Evolutionary conservation across 2,113 vertebrate genomes (phyloP), one percentile per base, ranked within the genome.

Genomic region (Verasper variegatus): DNA sequence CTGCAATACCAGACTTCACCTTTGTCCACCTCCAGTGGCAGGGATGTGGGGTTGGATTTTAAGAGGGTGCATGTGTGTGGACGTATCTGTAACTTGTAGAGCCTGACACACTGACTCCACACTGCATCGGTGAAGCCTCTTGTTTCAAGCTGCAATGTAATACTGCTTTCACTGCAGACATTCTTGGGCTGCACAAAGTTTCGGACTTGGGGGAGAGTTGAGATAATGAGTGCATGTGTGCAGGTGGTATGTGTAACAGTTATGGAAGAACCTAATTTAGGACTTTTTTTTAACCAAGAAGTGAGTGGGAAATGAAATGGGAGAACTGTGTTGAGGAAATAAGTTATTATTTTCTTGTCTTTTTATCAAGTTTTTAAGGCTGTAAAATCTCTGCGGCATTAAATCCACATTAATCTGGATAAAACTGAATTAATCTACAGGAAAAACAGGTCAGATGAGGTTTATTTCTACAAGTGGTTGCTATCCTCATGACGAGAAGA

Each of bases 121-220:
- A 49, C 4, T 17, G 45, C 45, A 49, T 49, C 79, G 75, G 63
- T 23, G 8, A 57, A 78, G 73, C 71, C 56, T 89, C 80, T 73
- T 84, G 78, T 88, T 84, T 88, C 86, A 87, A 18, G 45, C 13
- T 49, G 45, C 45, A 49, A 15, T 49, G 45, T 49, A 49, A 49
- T 49, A 49, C 45, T 49, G 45, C 45, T 49, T 49, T 49, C 45
- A 17, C 45, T 49, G 13, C 45, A 49, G 45, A 49, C 45, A 49
- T 5, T 49, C 45, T 49, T 17, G 15, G 17, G 15, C 45, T 18
- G 45, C 15, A 49, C 45, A 17, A 49, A 49, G 45, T 17, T 49
- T 49, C 5, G 5, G 17, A 49, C 45, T 49, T 18, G 45, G 5
- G 45, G 18, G 45, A 18, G 18, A 18, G 45, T 49, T 42, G 40